Evolutionary conservation across 1,140 invertebrate species (phyloP).

Genomic region (Anadara kagoshimensis): DNA sequence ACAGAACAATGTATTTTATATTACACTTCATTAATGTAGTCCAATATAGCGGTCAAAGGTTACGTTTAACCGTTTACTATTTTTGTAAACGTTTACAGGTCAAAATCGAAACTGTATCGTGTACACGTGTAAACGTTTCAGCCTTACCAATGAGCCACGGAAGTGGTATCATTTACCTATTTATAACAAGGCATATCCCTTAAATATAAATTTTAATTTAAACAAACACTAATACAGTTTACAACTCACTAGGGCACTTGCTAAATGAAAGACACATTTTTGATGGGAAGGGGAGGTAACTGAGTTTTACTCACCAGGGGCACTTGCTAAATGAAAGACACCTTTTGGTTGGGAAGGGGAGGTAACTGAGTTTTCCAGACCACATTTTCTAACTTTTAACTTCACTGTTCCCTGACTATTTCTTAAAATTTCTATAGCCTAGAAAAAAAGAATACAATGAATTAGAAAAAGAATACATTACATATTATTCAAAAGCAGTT

Average conservation of each 20-base stretch:
- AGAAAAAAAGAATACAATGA: conserved; percentile 29
- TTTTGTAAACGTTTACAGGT: no score
- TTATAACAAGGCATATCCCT: no score
- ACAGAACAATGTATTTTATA: no score
- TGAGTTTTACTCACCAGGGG: conserved; percentile 38
- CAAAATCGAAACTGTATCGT: no score
- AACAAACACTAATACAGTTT: no score
- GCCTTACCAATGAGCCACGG: no score
- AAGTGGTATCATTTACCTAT: no score
- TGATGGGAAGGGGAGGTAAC: conserved; percentile 23
- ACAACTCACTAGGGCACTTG: conserved; percentile 34
- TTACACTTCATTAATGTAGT: no score
- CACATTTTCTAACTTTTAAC: conserved; percentile 63
- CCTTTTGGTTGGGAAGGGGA: conserved; percentile 12
- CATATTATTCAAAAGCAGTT: neutral
- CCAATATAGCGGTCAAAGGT: no score
- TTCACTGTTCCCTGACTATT: conserved; percentile 63
- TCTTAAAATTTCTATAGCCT: conserved; percentile 69
- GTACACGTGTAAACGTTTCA: no score
- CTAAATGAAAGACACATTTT: conserved; percentile 35
- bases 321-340: conserved; percentile 40
- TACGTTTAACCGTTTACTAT: no score
- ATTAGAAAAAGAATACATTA: neutral
- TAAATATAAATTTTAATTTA: no score
- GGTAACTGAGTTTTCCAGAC: conserved; percentile 37